phyloP scores from a whole-genome alignment of 2,888 invertebrate species.

The Eulithis testata region DNA sequence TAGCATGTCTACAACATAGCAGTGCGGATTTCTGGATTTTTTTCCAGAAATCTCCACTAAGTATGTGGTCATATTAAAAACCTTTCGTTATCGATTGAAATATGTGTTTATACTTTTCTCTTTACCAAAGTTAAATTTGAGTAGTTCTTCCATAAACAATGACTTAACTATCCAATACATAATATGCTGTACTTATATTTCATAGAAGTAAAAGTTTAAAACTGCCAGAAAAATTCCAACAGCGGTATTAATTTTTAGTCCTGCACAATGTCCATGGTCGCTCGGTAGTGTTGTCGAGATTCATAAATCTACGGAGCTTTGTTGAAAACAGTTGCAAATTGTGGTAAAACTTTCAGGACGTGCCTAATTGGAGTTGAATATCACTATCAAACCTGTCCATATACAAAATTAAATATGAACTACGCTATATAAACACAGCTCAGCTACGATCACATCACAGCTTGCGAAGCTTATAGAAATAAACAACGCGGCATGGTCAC shows the following conservation, averaged over 20 bases:
- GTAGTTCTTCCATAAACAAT: too few species aligned
- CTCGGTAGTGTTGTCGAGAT: constrained; percentile 16
- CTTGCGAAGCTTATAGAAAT: constrained; percentile 14
- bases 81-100: too few species aligned
- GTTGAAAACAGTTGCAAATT: constrained; percentile 29
- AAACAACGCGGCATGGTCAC: constrained; percentile 24
- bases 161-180: too few species aligned
- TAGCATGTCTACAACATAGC: too few species aligned
- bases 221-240: constrained; percentile 21
- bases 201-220: constrained; percentile 20
- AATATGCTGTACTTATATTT: constrained; percentile 16
- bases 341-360: constrained; percentile 9
- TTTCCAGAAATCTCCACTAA: too few species aligned
- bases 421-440: neutral
- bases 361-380: too few species aligned
- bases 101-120: too few species aligned
- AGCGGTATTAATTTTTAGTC: neutral
- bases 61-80: too few species aligned
- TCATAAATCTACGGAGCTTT: constrained; percentile 31
- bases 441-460: constrained; percentile 17
- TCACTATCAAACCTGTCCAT: too few species aligned
- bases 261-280: constrained; percentile 13
- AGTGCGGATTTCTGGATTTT: too few species aligned
- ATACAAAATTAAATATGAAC: too few species aligned
- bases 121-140: too few species aligned